Conservation (phyloP, 1,140 invertebrate genomes). For the Danaus plexippus region DNA sequence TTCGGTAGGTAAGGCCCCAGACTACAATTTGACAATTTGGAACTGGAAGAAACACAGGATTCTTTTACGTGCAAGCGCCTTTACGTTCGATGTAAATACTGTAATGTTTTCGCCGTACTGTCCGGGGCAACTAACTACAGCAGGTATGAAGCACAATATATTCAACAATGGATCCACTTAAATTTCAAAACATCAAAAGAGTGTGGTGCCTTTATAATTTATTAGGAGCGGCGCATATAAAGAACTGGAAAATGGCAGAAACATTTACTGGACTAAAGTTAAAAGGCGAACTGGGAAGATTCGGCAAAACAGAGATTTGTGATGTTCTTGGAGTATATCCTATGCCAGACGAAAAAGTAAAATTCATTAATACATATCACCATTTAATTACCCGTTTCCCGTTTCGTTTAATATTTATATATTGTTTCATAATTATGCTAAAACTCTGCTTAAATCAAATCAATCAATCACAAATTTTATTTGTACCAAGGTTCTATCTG, state of each 20-base stretch:
- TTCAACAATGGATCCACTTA: too few relatives aligned
- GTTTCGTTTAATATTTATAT: too few relatives aligned
- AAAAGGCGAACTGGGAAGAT: slow-evolving; percentile 86
- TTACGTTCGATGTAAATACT: slow-evolving; percentile 83
- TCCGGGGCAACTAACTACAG: slow-evolving; percentile 82
- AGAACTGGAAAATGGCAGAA: slow-evolving; percentile 93
- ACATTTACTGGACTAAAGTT: slow-evolving; percentile 94
- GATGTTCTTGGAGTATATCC: slow-evolving; percentile 88
- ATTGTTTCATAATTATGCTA: too few relatives aligned
- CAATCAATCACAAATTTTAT: too few relatives aligned
- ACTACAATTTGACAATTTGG: slow-evolving; percentile 91
- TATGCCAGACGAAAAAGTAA: slow-evolving; percentile 88
- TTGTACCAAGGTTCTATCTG: slow-evolving; percentile 78
- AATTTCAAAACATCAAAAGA: too few relatives aligned
- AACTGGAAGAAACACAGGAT: slow-evolving; percentile 84
- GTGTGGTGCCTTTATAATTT: background rate
- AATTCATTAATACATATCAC: background rate
- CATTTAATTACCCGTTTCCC: too few relatives aligned
- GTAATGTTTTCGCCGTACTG: slow-evolving; percentile 86
- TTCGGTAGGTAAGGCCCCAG: slow-evolving; percentile 87
- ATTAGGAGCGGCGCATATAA: slow-evolving; percentile 80
- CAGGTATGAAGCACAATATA: slow-evolving; percentile 67
- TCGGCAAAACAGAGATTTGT: slow-evolving; percentile 92
- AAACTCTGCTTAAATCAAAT: too few relatives aligned
- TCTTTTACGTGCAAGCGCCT: slow-evolving; percentile 83